A percentile compares a stretch with the other conserved stretches of the same genome.
Evolutionary conservation across 1,140 invertebrate genomes (phyloP).

Genomic region (Drosophila pallidifrons): DNA sequence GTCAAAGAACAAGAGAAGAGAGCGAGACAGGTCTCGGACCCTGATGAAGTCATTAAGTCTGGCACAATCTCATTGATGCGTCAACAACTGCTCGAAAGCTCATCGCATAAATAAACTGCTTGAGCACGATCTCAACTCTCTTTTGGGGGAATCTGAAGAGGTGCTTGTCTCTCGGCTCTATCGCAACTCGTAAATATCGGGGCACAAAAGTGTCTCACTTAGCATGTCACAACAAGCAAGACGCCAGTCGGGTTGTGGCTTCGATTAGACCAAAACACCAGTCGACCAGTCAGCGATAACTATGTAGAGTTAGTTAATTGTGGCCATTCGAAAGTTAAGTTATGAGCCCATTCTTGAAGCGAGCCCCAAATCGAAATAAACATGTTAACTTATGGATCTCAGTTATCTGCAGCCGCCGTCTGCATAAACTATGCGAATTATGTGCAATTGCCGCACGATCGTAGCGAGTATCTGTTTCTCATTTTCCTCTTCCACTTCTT

Average conservation of each 20-base stretch:
- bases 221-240: conserved; percentile 68
- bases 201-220: conserved; percentile 55
- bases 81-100: conserved; percentile 44
- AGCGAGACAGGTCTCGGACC: neutral
- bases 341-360: conserved; percentile 58
- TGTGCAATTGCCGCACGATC: conserved; percentile 45
- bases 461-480: neutral
- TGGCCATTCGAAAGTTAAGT: conserved; percentile 61
- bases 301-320: conserved; percentile 64
- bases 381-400: conserved; percentile 63
- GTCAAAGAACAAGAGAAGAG: conserved; percentile 8
- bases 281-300: conserved; percentile 45
- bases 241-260: neutral
- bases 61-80: conserved; percentile 36
- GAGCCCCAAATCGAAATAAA: conserved; percentile 56
- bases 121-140: conserved; percentile 3
- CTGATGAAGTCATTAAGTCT: conserved; percentile 40
- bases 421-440: conserved; percentile 76
- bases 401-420: conserved; percentile 55
- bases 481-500: neutral
- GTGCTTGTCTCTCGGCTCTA: conserved; percentile 20
- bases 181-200: conserved; percentile 44
- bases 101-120: conserved; percentile 43
- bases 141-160: conserved; percentile 20
- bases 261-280: conserved; percentile 23